phyloP scores from a whole-genome alignment of 2,113 vertebrate genomes.

The Microcebus griseorufus region DNA sequence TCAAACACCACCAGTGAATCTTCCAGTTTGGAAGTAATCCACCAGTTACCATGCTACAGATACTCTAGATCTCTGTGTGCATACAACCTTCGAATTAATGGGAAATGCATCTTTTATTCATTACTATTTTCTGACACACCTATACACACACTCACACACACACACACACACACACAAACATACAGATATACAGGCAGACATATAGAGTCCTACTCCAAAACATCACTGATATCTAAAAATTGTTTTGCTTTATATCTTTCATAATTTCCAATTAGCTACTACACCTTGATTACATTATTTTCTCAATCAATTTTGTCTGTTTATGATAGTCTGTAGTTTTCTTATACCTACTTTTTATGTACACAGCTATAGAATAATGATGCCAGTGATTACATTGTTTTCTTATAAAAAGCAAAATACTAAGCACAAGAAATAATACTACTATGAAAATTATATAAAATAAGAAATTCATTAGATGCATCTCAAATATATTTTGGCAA shows the following conservation, averaged over 20 bases:
- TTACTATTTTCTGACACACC: neutral
- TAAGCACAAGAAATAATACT: neutral
- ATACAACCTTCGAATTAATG: neutral
- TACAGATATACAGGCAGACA: neutral
- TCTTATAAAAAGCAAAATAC: constrained; percentile 8
- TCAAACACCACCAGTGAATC: neutral
- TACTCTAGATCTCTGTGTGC: neutral
- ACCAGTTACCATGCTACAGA: neutral
- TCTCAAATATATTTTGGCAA: neutral
- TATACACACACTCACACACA: neutral
- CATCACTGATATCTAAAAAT: neutral
- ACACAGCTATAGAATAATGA: neutral
- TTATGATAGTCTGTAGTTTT: neutral
- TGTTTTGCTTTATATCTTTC: neutral
- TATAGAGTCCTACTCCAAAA: neutral
- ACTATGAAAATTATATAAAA: constrained; percentile 7
- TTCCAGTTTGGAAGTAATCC: neutral
- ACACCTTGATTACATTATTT: neutral
- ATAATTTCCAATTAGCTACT: neutral
- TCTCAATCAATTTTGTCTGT: neutral
- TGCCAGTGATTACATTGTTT: neutral
- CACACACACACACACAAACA: neutral
- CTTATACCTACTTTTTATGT: neutral
- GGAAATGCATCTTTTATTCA: neutral
- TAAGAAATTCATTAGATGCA: neutral